Base-by-base conservation (phyloP, 2,113 vertebrate genomes). In the Halcyon malimbica region DNA sequence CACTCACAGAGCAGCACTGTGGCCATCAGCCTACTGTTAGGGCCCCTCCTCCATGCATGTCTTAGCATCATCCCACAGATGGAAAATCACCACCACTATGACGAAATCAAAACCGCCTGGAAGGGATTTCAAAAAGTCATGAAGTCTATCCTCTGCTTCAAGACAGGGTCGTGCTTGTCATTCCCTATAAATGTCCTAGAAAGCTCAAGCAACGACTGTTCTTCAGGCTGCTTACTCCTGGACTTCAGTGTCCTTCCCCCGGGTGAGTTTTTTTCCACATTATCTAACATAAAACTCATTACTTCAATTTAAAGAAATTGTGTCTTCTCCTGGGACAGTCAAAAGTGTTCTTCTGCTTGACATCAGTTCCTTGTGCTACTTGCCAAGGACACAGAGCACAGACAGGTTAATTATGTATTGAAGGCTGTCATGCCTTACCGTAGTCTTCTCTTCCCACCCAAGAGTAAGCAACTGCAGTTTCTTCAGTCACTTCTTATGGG, bases 401-500 rank as follows among this genome's bases (percentile, higher is more conserved):
- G 19, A 29, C 0, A 4, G 51, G 9, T 56, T 68, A 29, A 33
- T 71, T 26, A 21, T 1, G 0, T 33, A 13, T 11, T 56, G 18
- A 76, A 84, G 44, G 16, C 17, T 68, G 13, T 50, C 82, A 13
- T 18, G 57, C 33, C n/a, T 78, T 71, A n/a, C 3, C 6, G 14
- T 13, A 51, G 28, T 28, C 37, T 48, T 51, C 54, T 39, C 12
- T 80, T 62, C 19, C n/a, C 28, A 53, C 19, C n/a, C 28, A 53
- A 80, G 19, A 3, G 19, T 62, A 73, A 68, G 59, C 42, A 83
- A 31, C 13, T 77, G n/a, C 11, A 1, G 0, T 59, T 74, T 83
- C 37, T 92, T 83, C 51, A 89, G 24, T 26, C 69, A 21, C 11
- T 60, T 84, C 56, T 69, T 74, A 44, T 4, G 16, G 23, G 21